A percentile compares a stretch with the other conserved stretches of the same genome.
phyloP scores from a whole-genome alignment of 1,140 invertebrate species.

The Pseudomyrmex pallidus region DNA sequence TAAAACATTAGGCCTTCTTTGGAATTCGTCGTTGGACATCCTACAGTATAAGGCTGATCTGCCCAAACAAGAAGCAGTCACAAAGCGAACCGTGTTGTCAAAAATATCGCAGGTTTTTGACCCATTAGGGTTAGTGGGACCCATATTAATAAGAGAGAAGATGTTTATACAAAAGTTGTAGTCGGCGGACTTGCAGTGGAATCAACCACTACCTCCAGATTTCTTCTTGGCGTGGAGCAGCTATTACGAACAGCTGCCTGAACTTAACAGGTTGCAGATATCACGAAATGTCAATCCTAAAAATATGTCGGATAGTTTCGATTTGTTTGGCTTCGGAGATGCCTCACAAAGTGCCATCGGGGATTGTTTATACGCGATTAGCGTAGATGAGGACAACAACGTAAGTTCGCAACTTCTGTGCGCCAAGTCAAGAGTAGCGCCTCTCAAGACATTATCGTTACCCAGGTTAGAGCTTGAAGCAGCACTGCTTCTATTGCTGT shows the following conservation, averaged over 20 bases:
- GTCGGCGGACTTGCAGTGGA: background rate
- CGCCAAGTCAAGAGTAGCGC: constrained; percentile 19
- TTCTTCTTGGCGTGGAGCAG: background rate
- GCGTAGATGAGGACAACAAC: background rate
- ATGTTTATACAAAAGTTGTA: constrained; percentile 41
- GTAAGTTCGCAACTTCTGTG: background rate
- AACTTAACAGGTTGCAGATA: background rate
- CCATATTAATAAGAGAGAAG: constrained; percentile 28
- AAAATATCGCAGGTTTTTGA: constrained; percentile 51
- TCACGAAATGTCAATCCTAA: background rate
- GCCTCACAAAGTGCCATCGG: background rate
- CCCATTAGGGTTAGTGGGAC: constrained; percentile 25
- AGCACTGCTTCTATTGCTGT: background rate
- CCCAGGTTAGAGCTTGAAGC: constrained; percentile 2
- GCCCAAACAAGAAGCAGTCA: background rate
- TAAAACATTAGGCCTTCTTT: background rate
- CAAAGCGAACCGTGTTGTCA: constrained; percentile 37
- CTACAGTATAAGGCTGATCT: background rate
- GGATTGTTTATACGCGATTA: background rate
- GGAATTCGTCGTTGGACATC: background rate
- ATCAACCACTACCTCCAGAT: background rate
- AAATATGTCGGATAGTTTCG: rapidly evolving
- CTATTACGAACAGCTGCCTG: background rate
- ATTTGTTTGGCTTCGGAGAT: constrained; percentile 18
- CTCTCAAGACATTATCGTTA: background rate